These are phyloP conservation scores for Ammodytes dubius DNA, from an alignment of 2,113 vertebrate species.

Conservation along the genomic window DNA sequence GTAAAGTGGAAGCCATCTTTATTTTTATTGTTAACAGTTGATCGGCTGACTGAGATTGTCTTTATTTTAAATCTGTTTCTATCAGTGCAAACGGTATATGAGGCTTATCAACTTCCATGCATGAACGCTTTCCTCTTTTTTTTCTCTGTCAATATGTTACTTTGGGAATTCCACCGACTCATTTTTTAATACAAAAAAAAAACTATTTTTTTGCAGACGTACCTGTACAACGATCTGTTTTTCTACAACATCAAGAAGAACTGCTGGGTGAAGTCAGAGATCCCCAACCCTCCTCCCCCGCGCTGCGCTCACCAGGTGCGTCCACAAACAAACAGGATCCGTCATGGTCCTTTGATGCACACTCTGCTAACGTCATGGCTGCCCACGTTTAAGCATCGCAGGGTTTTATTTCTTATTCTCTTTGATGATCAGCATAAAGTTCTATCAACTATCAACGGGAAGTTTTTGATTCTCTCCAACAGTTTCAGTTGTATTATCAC, in stretches of 20 bases:
- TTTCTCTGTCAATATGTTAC: no score
- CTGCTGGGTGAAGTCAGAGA: slow-evolving; percentile 90
- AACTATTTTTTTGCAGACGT: slow-evolving; percentile 84
- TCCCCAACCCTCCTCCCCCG: slow-evolving; percentile 92
- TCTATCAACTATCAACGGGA: no score
- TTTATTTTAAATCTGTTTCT: not conserved
- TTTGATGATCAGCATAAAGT: not conserved
- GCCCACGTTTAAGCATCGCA: not conserved
- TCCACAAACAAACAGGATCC: not conserved
- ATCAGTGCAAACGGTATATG: not conserved
- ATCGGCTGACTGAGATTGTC: not conserved
- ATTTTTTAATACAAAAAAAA: not conserved
- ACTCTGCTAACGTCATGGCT: no score
- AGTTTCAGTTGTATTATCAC: not conserved
- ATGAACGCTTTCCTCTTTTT: not conserved
- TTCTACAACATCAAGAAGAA: slow-evolving; percentile 94
- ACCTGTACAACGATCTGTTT: slow-evolving; percentile 93
- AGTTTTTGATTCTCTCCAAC: not conserved
- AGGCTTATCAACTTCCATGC: not conserved
- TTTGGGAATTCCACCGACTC: no score
- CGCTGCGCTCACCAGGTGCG: slow-evolving; percentile 96
- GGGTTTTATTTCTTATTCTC: not conserved
- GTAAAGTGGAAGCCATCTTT: not conserved
- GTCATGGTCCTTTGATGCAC: not conserved
- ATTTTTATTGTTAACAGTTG: not conserved